Percentiles rank a stretch among this genome's conserved stretches.
These are phyloP conservation scores for sheep (Ovis aries) DNA, from an alignment of 2,113 vertebrate species.

Conservation along the genomic window ARS-UI_Ramb_v3.0 NC_056055.1:223206501-223207000, in stretches of 20 bases:
- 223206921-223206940: conserved; percentile 2
- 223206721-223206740: conserved; percentile 47
- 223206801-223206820: conserved; percentile 31
- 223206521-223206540: conserved; percentile 17
- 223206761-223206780: conserved; percentile 46
- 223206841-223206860: conserved; percentile 39
- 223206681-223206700: neutral
- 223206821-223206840: conserved; percentile 57
- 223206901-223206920: neutral
- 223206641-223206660: conserved; percentile 42
- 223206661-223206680: neutral
- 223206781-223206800: conserved; percentile 55
- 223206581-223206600: conserved; percentile 15
- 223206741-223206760: conserved; percentile 46
- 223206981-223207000: neutral
- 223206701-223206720: conserved; percentile 24
- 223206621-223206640: conserved; percentile 2
- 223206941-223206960: conserved; percentile 54
- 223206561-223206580: neutral
- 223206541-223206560: neutral
- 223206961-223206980: conserved; percentile 20
- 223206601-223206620: conserved; percentile 46
- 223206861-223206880: conserved; percentile 59
- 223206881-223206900: neutral
- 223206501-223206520: conserved; percentile 20